Conservation (phyloP, 2,888 invertebrate genomes). For the Heliconius ismenius region DNA sequence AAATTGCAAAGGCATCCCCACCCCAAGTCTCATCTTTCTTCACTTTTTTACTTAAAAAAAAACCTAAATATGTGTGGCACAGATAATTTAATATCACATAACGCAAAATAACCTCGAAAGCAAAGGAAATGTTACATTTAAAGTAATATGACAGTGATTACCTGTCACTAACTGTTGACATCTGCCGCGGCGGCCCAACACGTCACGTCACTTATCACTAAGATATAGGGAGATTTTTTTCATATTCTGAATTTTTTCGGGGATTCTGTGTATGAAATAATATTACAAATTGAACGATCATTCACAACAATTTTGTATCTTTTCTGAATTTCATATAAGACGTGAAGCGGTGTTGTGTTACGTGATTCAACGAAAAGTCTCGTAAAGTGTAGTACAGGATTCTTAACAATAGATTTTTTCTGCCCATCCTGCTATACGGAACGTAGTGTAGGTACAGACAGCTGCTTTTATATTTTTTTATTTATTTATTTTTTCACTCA, state of each 20-base stretch:
- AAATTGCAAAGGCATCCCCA: too few relatives aligned
- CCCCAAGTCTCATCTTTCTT: too few relatives aligned
- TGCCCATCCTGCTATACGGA: too few relatives aligned
- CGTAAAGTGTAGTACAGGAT: not conserved
- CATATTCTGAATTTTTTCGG: constrained; percentile 18
- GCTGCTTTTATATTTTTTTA: too few relatives aligned
- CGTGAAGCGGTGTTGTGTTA: not conserved
- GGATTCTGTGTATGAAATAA: constrained; percentile 5
- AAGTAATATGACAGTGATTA: constrained; percentile 28
- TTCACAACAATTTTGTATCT: not conserved
- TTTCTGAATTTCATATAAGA: not conserved
- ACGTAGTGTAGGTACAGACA: too few relatives aligned
- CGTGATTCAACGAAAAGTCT: not conserved
- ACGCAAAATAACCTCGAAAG: not conserved
- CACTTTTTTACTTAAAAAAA: not conserved
- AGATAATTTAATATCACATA: not conserved
- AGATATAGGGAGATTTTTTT: constrained; percentile 16
- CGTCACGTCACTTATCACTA: constrained; percentile 31
- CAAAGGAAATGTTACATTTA: constrained; percentile 25
- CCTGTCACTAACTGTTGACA: constrained; percentile 32
- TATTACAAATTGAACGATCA: not conserved
- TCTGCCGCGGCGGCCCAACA: constrained; percentile 27
- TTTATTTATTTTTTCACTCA: too few relatives aligned
- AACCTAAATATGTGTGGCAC: not conserved
- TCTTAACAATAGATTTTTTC: not conserved